Evolutionary conservation across 1,140 invertebrate genomes (phyloP), one percentile per base, ranked within the genome.

Genomic region (Leguminivora glycinivorella): DNA sequence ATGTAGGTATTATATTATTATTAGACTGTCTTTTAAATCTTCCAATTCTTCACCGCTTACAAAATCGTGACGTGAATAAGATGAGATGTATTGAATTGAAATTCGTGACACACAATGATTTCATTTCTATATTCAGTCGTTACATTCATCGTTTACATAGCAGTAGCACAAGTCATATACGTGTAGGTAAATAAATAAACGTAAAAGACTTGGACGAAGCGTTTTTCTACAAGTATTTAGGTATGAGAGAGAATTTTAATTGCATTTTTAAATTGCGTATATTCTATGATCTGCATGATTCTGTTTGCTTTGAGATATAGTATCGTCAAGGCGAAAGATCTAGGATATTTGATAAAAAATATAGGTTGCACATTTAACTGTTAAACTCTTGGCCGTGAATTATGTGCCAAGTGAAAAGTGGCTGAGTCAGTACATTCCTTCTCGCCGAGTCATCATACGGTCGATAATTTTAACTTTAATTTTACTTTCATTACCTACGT

Each of bases 41-140:
- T 22, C 10, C 17, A 52, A 52, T 22, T 6, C 9, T 22, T 19
- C 0, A 19, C n/a, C 47, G 19, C 47, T 19, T 22, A 22, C 19
- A 1, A 47, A 22, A 2, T 9, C 19, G 47, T 52, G 47, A 52
- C 47, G 19, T 52, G 47, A 52, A 52, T 52, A 52, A 52, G 17
- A 52, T 19, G 17, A 52, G n/a, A 19, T 52, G 17, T 40, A 40
- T 52, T 52, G 47, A 52, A 52, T 52, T 52, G 7, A 52, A 17
- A 31, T 63, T 63, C 58, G 25, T 26, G 58, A 29, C 56, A 58
- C 56, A 58, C 56, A 63, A 63, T 63, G 58, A 63, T 63, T 63
- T 63, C 58, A 63, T 63, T 29, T 63, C 58, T 63, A 63, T 63
- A 63, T 63, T 63, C 26, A 31, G 26, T 31, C 14, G 58, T 31